These are phyloP conservation scores for Malacoraja senta DNA, from an alignment of 2,797 vertebrate species.

Conservation along the genomic window DNA sequence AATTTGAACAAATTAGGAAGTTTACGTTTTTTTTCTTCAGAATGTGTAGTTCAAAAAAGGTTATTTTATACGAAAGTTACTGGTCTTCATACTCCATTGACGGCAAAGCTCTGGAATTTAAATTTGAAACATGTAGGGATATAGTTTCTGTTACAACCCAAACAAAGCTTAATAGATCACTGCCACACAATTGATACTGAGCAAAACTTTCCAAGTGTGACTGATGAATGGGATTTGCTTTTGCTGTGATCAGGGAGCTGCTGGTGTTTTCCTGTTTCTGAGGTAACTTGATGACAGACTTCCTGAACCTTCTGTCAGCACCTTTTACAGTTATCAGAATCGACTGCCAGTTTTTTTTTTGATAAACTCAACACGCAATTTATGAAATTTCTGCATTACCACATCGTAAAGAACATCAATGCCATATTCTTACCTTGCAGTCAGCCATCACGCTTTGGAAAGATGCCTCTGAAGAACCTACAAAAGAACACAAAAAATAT, in stretches of 20 bases:
- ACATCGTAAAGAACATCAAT: constrained; percentile 40
- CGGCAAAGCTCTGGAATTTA: constrained; percentile 43
- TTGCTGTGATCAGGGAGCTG: constrained; percentile 58
- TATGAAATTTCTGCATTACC: constrained; percentile 45
- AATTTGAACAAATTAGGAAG: constrained; percentile 41
- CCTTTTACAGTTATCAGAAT: constrained; percentile 54
- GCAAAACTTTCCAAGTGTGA: constrained; percentile 55
- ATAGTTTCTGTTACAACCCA: constrained; percentile 49
- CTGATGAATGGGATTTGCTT: constrained; percentile 53
- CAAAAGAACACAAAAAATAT: background rate
- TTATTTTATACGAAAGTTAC: background rate
- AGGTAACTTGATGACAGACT: constrained; percentile 63
- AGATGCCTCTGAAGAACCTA: background rate
- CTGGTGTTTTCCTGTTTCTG: constrained; percentile 59
- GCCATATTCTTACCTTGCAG: constrained; percentile 47
- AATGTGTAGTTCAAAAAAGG: constrained; percentile 52
- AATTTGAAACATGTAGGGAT: constrained; percentile 46
- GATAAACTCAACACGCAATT: constrained; percentile 46
- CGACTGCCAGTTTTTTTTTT: constrained; percentile 44
- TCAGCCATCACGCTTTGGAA: constrained; percentile 46
- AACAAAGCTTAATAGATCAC: constrained; percentile 43
- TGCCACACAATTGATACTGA: constrained; percentile 47
- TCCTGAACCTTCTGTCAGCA: constrained; percentile 61
- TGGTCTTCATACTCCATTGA: constrained; percentile 50
- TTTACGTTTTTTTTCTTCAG: constrained; percentile 50